Evolutionary conservation across 2,888 invertebrate species (phyloP).

Genomic region (Macaria liturata): DNA sequence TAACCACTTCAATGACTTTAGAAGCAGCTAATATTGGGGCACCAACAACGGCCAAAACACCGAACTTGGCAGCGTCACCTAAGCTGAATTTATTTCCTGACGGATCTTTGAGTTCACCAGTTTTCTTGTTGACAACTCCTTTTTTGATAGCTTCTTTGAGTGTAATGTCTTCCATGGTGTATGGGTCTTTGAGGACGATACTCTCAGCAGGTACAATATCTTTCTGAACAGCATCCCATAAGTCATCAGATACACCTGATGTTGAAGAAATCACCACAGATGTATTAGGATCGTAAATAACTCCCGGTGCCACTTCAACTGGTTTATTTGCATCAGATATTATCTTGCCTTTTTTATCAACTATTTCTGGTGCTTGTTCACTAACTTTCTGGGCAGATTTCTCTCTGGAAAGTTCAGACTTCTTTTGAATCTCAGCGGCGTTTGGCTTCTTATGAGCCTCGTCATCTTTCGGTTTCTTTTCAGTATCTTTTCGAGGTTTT

Average conservation of each 20-base stretch:
- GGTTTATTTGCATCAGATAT: conserved; percentile 22
- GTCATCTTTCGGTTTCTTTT: not conserved
- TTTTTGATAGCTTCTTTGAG: conserved; percentile 90
- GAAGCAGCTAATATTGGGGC: conserved; percentile 89
- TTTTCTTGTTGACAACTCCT: conserved; percentile 89
- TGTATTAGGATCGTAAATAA: conserved; percentile 89
- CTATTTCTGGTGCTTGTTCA: conserved; percentile 15
- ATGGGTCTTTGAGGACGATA: conserved; percentile 87
- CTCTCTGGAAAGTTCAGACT: not conserved
- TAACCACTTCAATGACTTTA: conserved; percentile 86
- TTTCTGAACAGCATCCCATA: conserved; percentile 88
- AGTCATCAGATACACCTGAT: conserved; percentile 84
- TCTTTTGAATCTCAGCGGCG: conserved; percentile 6
- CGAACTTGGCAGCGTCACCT: conserved; percentile 89
- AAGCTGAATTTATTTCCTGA: conserved; percentile 87
- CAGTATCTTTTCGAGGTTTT: not conserved
- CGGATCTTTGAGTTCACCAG: conserved; percentile 86
- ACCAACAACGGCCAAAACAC: conserved; percentile 88
- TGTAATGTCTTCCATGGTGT: conserved; percentile 86
- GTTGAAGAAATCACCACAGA: conserved; percentile 86
- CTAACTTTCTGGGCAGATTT: conserved; percentile 9
- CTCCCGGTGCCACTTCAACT: conserved; percentile 87
- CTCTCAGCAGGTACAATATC: conserved; percentile 87
- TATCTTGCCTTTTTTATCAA: conserved; percentile 3
- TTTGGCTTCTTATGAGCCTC: not conserved